These are phyloP conservation scores for Mellivora capensis DNA, from an alignment of 2,113 vertebrate species.

Conservation along the genomic window DNA sequence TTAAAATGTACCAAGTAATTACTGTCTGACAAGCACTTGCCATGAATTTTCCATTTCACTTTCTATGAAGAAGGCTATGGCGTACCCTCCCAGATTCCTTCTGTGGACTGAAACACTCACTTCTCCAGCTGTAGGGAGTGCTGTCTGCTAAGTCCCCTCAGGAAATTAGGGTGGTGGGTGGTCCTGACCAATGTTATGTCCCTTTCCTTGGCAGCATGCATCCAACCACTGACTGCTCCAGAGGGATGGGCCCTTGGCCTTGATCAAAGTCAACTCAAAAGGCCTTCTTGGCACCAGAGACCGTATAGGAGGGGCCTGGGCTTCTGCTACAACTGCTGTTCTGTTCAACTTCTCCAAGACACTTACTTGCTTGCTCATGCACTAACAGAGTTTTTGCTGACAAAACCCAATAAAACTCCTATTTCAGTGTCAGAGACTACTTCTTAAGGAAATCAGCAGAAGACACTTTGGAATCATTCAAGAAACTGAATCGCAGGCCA, in stretches of 20 bases:
- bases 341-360: neutral
- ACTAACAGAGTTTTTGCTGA: neutral
- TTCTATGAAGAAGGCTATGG: neutral
- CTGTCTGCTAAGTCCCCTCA: fast-evolving
- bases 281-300: neutral
- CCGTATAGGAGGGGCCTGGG: neutral
- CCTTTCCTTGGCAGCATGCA: too few relatives aligned
- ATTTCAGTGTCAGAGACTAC: neutral
- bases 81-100: too few relatives aligned
- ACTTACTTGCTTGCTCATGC: neutral
- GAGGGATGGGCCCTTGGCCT: neutral
- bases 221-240: neutral
- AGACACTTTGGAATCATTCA: neutral
- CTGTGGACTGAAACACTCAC: neutral
- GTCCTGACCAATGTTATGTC: fast-evolving
- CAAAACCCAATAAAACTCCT: neutral
- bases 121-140: neutral
- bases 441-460: neutral
- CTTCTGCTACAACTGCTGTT: neutral
- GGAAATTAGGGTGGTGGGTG: fast-evolving
- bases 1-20: neutral
- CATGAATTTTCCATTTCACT: neutral
- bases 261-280: neutral
- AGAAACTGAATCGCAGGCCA: neutral
- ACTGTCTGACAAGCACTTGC: neutral